Evolutionary conservation across 2,113 vertebrate species (phyloP).

Genomic region (Cyprinodon tularosa): DNA sequence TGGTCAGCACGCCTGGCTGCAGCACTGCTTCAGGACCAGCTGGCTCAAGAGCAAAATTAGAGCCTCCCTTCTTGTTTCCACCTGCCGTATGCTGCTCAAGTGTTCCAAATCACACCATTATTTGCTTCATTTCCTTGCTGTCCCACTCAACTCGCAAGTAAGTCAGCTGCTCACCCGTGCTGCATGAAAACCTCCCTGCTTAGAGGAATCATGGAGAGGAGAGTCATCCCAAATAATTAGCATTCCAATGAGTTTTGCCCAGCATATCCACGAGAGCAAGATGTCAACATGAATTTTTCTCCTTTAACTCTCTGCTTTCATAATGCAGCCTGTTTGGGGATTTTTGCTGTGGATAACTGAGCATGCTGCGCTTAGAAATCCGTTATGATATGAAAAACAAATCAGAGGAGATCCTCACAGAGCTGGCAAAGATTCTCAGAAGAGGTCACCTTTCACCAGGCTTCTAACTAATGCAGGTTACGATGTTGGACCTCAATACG

Average conservation of each 20-base stretch:
- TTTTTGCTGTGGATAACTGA: conserved; percentile 38
- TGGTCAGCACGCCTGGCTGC: conserved; percentile 55
- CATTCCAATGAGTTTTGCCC: neutral
- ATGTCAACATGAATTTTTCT: conserved; percentile 12
- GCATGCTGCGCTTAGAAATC: conserved; percentile 11
- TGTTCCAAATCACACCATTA: conserved; percentile 69
- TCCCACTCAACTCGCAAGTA: conserved; percentile 51
- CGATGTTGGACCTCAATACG: conserved; percentile 64
- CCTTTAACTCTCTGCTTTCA: conserved; percentile 9
- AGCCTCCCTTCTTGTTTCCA: conserved; percentile 67
- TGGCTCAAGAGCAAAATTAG: conserved; percentile 63
- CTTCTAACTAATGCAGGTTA: conserved; percentile 62
- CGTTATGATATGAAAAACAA: conserved; percentile 38
- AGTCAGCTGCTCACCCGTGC: conserved; percentile 43
- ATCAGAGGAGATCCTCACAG: conserved; percentile 32
- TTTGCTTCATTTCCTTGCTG: conserved; percentile 70
- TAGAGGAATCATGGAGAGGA: neutral
- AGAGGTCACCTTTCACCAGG: conserved; percentile 74
- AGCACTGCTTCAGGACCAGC: conserved; percentile 55
- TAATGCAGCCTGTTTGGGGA: conserved; percentile 19
- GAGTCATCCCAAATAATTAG: conserved; percentile 2
- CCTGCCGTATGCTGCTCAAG: conserved; percentile 62
- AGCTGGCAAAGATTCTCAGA: conserved; percentile 55
- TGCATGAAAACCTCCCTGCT: conserved; percentile 12
- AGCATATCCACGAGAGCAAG: conserved; percentile 6